Conservation (phyloP, 2,888 invertebrate species). For the Agrotis puta region DNA sequence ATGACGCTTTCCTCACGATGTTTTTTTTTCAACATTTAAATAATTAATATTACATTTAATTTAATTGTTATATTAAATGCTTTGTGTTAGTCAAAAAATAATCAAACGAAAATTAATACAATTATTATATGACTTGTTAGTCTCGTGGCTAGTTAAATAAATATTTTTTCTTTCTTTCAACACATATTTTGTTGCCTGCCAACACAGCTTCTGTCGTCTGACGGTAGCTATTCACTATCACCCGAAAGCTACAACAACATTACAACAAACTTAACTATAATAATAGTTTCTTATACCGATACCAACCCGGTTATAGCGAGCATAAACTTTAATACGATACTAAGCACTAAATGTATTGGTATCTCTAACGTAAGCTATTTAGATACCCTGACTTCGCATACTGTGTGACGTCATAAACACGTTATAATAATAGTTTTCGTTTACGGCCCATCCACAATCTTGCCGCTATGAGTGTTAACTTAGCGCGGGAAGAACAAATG, state of each 20-base stretch:
- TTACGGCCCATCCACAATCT: neutral
- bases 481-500: too few relatives aligned
- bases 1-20: neutral
- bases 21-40: neutral
- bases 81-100: too few relatives aligned
- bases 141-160: too few relatives aligned
- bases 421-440: constrained; percentile 33
- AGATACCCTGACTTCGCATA: constrained; percentile 25
- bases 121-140: too few relatives aligned
- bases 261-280: constrained; percentile 7
- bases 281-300: constrained; percentile 14
- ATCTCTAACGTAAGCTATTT: constrained; percentile 35
- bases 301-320: constrained; percentile 1
- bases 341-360: constrained; percentile 27
- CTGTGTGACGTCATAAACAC: constrained; percentile 31
- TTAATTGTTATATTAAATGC: too few relatives aligned
- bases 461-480: too few relatives aligned
- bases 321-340: constrained; percentile 44
- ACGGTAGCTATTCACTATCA: too few relatives aligned
- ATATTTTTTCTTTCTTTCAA: too few relatives aligned
- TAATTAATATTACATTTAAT: too few relatives aligned
- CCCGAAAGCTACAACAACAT: neutral
- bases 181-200: too few relatives aligned
- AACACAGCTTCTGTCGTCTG: too few relatives aligned
- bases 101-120: too few relatives aligned